phyloP scores from a whole-genome alignment of 2,113 vertebrate species.

The Gymnocephalus cernua region DNA sequence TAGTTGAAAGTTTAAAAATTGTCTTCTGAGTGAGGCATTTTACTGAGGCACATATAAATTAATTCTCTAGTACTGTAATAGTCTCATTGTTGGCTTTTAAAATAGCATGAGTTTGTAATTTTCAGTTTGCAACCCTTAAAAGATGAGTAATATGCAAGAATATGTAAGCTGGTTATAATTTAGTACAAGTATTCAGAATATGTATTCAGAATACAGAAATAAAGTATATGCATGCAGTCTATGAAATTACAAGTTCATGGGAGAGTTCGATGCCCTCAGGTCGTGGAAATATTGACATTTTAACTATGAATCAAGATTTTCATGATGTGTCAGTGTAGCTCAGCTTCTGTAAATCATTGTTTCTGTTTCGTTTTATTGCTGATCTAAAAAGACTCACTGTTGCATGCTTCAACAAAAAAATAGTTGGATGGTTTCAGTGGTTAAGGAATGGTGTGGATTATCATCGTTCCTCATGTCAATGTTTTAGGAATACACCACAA shows the following conservation, averaged over 20 bases:
- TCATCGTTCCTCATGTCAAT: not conserved
- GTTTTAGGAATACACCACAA: not conserved
- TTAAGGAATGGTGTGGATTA: not conserved
- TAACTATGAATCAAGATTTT: slow-evolving; percentile 2
- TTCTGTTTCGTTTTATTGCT: not conserved
- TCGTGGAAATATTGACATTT: not conserved
- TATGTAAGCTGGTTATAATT: not conserved
- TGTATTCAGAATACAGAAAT: slow-evolving; percentile 1
- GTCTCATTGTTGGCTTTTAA: slow-evolving; percentile 1
- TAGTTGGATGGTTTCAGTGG: not conserved
- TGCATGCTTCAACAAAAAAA: not conserved
- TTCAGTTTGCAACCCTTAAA: not conserved
- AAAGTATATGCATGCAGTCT: not conserved
- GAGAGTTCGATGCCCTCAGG: not conserved
- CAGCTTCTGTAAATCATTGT: too few species aligned
- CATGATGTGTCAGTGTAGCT: not conserved
- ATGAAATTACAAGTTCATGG: not conserved
- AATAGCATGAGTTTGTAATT: not conserved
- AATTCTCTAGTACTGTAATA: not conserved
- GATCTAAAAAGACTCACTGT: not conserved
- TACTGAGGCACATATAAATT: slow-evolving; percentile 25
- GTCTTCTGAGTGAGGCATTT: not conserved
- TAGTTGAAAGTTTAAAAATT: not conserved
- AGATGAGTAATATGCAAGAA: not conserved
- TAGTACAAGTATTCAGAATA: not conserved